Evolutionary conservation across 2,113 vertebrate genomes (phyloP).

Genomic region (Ginglymostoma cirratum): DNA sequence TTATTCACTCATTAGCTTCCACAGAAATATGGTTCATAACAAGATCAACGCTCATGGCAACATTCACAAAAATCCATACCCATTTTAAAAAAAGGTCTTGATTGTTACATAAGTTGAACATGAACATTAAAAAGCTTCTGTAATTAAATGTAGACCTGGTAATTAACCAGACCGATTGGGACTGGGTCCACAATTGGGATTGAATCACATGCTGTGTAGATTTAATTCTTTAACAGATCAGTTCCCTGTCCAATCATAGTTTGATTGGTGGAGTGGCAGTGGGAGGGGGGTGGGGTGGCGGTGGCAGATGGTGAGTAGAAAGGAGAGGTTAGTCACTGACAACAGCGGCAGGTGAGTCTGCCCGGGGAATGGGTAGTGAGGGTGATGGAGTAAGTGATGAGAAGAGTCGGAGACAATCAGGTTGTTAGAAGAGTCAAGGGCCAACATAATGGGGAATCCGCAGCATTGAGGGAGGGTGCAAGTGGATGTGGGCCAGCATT

Average conservation of each 20-base stretch:
- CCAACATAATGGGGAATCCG: neutral
- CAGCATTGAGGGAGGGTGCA: too few relatives aligned
- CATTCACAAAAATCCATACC: neutral
- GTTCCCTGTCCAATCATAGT: neutral
- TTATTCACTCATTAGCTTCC: neutral
- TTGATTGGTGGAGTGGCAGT: neutral
- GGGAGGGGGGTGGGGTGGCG: too few relatives aligned
- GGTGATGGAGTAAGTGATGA: too few relatives aligned
- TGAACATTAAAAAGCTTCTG: neutral
- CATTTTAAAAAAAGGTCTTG: neutral
- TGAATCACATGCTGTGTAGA: neutral
- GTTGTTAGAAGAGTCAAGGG: neutral
- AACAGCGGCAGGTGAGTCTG: too few relatives aligned
- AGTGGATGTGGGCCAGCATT: too few relatives aligned
- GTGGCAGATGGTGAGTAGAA: too few relatives aligned
- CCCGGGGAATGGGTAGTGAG: too few relatives aligned
- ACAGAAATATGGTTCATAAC: neutral
- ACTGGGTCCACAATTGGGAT: neutral
- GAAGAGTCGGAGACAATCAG: too few relatives aligned
- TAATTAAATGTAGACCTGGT: neutral
- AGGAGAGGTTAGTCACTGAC: too few relatives aligned
- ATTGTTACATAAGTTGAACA: neutral
- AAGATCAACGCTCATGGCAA: neutral
- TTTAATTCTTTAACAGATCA: neutral
- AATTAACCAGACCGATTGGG: neutral